phyloP scores from a whole-genome alignment of 1,140 invertebrate genomes.

The Eurytemora carolleeae region DNA sequence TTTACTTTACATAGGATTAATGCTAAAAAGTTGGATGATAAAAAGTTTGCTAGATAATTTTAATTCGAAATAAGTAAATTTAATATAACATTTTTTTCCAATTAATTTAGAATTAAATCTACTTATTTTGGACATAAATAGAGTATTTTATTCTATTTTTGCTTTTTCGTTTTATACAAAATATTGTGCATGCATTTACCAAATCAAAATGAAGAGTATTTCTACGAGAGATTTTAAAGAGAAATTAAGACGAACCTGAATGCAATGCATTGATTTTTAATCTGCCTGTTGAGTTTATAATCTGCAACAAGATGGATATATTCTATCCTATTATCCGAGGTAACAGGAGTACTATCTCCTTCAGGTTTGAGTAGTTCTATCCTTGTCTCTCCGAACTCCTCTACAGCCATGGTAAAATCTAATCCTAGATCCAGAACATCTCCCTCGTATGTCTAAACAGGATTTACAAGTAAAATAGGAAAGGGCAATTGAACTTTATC shows the following conservation, averaged over 20 bases:
- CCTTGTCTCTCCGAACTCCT: slow-evolving; percentile 71
- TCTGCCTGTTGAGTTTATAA: slow-evolving; percentile 84
- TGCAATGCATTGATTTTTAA: slow-evolving; percentile 58
- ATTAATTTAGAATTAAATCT: too few relatives aligned
- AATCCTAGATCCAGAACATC: slow-evolving; percentile 37
- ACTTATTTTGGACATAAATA: too few relatives aligned
- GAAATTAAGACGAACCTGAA: slow-evolving; percentile 39
- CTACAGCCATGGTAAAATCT: slow-evolving; percentile 79
- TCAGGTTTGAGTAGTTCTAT: slow-evolving; percentile 73
- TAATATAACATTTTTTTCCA: too few relatives aligned
- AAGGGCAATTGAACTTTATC: slow-evolving; percentile 24
- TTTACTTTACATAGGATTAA: background rate
- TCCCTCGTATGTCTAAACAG: slow-evolving; percentile 25
- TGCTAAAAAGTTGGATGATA: background rate
- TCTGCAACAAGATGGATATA: slow-evolving; percentile 92
- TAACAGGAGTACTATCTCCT: slow-evolving; percentile 71
- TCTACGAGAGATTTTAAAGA: background rate
- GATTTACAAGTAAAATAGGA: too few relatives aligned
- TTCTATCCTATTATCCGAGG: slow-evolving; percentile 73
- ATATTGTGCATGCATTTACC: too few relatives aligned
- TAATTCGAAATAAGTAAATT: background rate
- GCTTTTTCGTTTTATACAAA: too few relatives aligned
- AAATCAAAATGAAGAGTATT: too few relatives aligned
- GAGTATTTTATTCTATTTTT: too few relatives aligned
- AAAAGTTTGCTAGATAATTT: background rate